Evolutionary conservation across 2,113 vertebrate genomes (phyloP).

Genomic region (Pagrus major): DNA sequence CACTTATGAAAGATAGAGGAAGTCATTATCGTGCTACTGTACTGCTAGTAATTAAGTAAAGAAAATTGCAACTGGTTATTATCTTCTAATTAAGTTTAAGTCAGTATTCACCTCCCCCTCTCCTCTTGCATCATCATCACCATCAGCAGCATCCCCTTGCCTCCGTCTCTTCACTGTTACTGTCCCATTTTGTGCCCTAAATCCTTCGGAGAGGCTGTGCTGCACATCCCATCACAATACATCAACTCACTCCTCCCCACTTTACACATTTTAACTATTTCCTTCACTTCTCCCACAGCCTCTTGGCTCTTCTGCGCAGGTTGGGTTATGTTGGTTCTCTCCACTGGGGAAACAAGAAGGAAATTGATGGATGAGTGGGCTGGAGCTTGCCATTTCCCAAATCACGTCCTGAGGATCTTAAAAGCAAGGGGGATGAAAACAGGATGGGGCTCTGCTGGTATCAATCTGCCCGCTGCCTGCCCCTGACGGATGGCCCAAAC

Average conservation of each 20-base stretch:
- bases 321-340: conserved; percentile 31
- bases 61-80: conserved; percentile 62
- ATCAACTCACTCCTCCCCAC: neutral
- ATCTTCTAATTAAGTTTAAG: conserved; percentile 60
- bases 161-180: neutral
- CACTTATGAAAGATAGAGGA: conserved; percentile 38
- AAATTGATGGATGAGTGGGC: conserved; percentile 77
- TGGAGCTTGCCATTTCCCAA: conserved; percentile 74
- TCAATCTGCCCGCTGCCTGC: conserved; percentile 70
- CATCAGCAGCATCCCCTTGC: neutral
- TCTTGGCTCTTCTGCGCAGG: conserved; percentile 16
- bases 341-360: conserved; percentile 51
- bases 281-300: neutral
- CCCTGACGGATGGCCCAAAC: conserved; percentile 72
- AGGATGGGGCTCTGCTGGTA: conserved; percentile 62
- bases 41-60: conserved; percentile 60
- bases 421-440: conserved; percentile 70
- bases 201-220: conserved; percentile 9
- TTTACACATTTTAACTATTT: conserved; percentile 42
- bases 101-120: conserved; percentile 10
- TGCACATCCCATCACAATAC: conserved; percentile 5
- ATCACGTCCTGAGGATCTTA: conserved; percentile 77
- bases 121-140: conserved; percentile 13
- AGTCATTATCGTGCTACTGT: conserved; percentile 59
- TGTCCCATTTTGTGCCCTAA: conserved; percentile 1